Conservation (phyloP, 2,113 vertebrate genomes). For the Brachypteracias leptosomus region DNA sequence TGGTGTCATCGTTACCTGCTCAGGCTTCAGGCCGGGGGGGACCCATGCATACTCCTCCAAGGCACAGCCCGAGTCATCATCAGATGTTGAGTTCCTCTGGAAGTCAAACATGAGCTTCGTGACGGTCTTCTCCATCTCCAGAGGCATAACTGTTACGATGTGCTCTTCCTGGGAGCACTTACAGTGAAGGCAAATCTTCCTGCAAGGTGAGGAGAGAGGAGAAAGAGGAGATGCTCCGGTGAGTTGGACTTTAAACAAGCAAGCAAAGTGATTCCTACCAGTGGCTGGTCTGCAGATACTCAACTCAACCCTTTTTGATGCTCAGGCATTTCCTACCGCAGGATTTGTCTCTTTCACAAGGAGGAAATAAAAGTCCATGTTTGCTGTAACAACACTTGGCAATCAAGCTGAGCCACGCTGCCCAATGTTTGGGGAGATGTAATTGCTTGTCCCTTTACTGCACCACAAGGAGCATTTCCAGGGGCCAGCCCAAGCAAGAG, state of each 20-base stretch:
- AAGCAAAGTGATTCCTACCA: neutral
- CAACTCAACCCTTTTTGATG: slow-evolving; percentile 5
- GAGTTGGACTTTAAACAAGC: neutral
- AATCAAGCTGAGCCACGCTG: neutral
- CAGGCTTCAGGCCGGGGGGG: slow-evolving; percentile 93
- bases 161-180: slow-evolving; percentile 98
- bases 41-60: slow-evolving; percentile 98
- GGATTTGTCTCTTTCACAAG: neutral
- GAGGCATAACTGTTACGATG: slow-evolving; percentile 91
- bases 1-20: slow-evolving; percentile 82
- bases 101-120: slow-evolving; percentile 99
- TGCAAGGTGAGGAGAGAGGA: slow-evolving; percentile 53
- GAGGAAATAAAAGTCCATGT: slow-evolving; percentile 5
- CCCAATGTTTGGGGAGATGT: neutral
- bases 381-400: slow-evolving; percentile 5
- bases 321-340: neutral
- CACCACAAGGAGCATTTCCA: neutral
- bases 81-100: slow-evolving; percentile 97
- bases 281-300: neutral
- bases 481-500: neutral
- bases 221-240: neutral
- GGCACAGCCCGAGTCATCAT: slow-evolving; percentile 95
- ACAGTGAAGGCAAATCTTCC: slow-evolving; percentile 98
- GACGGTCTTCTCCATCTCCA: slow-evolving; percentile 99
- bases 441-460: neutral